Evolutionary conservation across 2,113 vertebrate species (phyloP), one percentile per base, ranked within the genome.

Genomic region (Shinisaurus crocodilurus): DNA sequence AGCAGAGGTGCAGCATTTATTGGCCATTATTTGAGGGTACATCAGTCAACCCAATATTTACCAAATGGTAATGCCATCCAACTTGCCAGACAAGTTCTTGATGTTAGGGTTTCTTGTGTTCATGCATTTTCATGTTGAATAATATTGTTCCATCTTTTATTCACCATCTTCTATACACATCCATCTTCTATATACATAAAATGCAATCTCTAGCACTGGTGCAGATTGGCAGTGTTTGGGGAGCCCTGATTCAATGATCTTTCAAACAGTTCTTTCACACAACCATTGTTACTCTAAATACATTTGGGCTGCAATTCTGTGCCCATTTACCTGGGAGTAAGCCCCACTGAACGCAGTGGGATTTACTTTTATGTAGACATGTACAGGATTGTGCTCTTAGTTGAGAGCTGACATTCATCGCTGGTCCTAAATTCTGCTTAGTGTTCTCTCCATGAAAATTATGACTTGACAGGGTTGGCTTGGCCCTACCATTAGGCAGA

Each of bases 171-270:
- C 32, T 57, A 25, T 15, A 45, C 8, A n/a, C 20, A 20, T 3
- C 16, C 20, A 63, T 23, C 3, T 54, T 43, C 5, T 77, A 15
- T 76, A 45, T 43, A 65, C 34, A 83, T 60, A 60, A 67, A 65
- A 75, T 50, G 60, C 27, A 48, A 23, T 23, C 5, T 48, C 27
- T 40, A 83, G 29, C 32, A 34, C 54, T 65, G 60, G 12, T 65
- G 13, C 16, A 67, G n/a, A 6, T 50, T 4, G 16, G 18, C 40
- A 79, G 3, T 29, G 43, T 60, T 16, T 60, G 25, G 74, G 45
- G 32, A 76, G 43, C 67, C 83, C 43, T 54, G 57, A 45, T 89
- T 89, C 57, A 50, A 12, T 85, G 40, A 84, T n/a, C 75, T 85
- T 50, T 48, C 3, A 27, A n/a, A 77, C n/a, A 34, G 25, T 16